Evolutionary conservation across 64 coral and sea anemone genomes (phyloP).

Genomic region (Montipora sp.): DNA sequence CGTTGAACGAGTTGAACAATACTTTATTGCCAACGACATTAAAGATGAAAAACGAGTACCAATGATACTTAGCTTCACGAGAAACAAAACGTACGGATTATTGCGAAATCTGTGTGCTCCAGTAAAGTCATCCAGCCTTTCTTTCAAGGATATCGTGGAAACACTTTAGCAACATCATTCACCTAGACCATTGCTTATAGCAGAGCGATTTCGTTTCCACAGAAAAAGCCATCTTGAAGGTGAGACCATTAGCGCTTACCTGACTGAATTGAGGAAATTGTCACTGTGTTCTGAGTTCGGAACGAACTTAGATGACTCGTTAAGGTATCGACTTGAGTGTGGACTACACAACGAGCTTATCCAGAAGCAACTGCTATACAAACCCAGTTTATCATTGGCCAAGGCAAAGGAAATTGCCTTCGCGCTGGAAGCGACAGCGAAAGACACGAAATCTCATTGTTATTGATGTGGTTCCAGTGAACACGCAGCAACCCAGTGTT

Average conservation of each 20-base stretch:
- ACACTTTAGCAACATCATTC: slow-evolving; percentile 16
- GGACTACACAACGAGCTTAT: not conserved
- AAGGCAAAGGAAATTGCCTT: slow-evolving; percentile 16
- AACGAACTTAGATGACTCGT: not conserved
- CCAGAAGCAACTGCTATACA: not conserved
- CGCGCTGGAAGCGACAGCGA: not conserved
- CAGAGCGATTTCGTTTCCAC: not conserved
- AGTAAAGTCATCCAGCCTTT: slow-evolving; percentile 1
- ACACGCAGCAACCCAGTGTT: no score
- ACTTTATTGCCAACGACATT: no score
- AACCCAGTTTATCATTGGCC: not conserved
- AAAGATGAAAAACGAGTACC: no score
- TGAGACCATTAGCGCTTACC: not conserved
- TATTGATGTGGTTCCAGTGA: no score
- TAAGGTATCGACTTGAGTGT: slow-evolving; percentile 1
- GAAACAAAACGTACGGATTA: slow-evolving; percentile 31
- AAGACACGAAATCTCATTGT: not conserved
- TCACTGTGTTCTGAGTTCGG: not conserved
- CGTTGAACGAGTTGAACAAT: no score
- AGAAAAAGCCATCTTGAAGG: slow-evolving; percentile 26
- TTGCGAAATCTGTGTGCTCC: slow-evolving; percentile 32
- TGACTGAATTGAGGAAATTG: slow-evolving; percentile 37
- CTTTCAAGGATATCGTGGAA: slow-evolving; percentile 1
- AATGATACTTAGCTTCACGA: no score
- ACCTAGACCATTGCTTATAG: slow-evolving; percentile 4